Conservation (phyloP, 2,888 invertebrate species). For the Drosophila mayaguana region DNA sequence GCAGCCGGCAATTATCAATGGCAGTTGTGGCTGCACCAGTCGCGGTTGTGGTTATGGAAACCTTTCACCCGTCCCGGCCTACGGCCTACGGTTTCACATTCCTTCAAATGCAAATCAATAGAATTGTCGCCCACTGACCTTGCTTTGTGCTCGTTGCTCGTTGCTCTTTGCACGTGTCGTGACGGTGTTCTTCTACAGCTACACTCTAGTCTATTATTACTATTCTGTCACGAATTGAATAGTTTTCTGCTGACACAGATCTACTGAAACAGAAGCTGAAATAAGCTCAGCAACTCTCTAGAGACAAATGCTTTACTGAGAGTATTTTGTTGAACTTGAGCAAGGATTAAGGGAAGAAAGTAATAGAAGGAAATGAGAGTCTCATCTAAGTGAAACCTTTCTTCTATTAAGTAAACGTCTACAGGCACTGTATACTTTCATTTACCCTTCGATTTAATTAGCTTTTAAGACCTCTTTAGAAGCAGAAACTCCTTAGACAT, state of each 20-base stretch:
- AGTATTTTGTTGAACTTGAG: neutral
- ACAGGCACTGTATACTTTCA: too few species aligned
- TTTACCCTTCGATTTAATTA: too few species aligned
- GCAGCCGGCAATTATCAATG: conserved; percentile 34
- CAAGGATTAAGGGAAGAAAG: neutral
- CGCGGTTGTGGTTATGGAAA: conserved; percentile 23
- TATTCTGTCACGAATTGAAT: neutral
- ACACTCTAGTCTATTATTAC: neutral
- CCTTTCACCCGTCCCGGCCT: conserved; percentile 47
- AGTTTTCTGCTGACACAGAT: too few species aligned
- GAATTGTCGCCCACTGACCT: conserved; percentile 43
- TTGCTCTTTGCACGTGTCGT: conserved; percentile 15
- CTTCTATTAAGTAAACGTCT: too few species aligned
- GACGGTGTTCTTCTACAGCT: neutral
- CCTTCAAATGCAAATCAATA: conserved; percentile 34
- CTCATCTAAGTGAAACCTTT: too few species aligned
- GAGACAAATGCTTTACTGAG: too few species aligned
- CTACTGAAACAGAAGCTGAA: neutral
- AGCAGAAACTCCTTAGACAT: too few species aligned
- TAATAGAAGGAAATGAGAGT: too few species aligned
- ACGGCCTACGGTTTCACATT: conserved; percentile 32
- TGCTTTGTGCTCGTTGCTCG: conserved; percentile 22
- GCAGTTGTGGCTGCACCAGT: neutral
- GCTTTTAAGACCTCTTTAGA: too few species aligned
- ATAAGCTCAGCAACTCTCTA: neutral